These are phyloP conservation scores for Actinia equina DNA, from an alignment of 64 coral and sea anemone genomes.

Conservation along the genomic window DNA sequence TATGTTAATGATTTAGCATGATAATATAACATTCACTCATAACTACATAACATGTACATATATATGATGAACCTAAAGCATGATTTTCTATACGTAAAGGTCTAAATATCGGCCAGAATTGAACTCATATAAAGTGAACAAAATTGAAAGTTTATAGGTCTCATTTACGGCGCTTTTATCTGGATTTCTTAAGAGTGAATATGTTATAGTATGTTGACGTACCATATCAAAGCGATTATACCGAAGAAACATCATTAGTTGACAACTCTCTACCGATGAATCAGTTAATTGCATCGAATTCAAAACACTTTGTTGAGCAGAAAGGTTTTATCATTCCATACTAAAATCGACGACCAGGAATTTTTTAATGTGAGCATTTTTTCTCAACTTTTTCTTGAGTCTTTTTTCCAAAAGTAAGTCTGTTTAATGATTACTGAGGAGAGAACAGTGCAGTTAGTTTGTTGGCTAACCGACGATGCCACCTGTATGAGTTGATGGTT, in stretches of 20 bases:
- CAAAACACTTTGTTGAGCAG: not conserved
- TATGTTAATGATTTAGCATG: not conserved
- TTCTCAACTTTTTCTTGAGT: not conserved
- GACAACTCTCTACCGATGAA: not conserved
- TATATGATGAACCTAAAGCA: not conserved
- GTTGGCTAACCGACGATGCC: not conserved
- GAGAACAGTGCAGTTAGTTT: not conserved
- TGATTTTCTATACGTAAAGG: too few relatives aligned
- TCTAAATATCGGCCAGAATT: too few relatives aligned
- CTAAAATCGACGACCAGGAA: not conserved
- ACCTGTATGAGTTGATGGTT: not conserved
- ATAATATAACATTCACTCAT: not conserved
- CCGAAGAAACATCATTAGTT: not conserved
- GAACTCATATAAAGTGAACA: too few relatives aligned
- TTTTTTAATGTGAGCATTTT: not conserved
- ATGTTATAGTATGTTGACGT: too few relatives aligned
- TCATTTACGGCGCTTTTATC: too few relatives aligned
- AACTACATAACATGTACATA: not conserved
- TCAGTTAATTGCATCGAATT: not conserved
- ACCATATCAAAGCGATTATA: not conserved
- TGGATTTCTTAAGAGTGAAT: too few relatives aligned
- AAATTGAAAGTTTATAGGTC: too few relatives aligned
- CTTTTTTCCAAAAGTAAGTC: not conserved
- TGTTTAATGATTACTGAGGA: not conserved
- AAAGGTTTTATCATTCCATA: not conserved